A percentile compares a stretch with the other conserved stretches of the same genome.
phyloP scores from a whole-genome alignment of 2,888 invertebrate genomes.

The Erebia epiphron region DNA sequence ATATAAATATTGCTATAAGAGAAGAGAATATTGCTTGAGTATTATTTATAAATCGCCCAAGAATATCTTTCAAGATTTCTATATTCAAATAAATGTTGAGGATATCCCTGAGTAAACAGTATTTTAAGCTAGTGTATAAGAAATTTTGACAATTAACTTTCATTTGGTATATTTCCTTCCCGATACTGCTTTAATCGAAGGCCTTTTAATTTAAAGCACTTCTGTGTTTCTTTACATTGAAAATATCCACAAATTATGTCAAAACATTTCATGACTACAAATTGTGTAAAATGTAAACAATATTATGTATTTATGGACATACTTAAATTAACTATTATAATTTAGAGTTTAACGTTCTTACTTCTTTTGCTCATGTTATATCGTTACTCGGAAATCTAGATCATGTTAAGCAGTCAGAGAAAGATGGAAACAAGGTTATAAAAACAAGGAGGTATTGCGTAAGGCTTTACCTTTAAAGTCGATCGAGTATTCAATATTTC shows the following conservation, averaged over 20 bases:
- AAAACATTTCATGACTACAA: constrained; percentile 24
- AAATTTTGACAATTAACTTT: not conserved
- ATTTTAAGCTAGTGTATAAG: not conserved
- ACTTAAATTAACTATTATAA: constrained; percentile 18
- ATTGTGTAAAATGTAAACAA: constrained; percentile 26
- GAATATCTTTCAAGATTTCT: no score
- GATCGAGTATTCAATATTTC: not conserved
- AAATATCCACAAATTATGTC: constrained; percentile 28
- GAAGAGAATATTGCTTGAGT: no score
- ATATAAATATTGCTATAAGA: no score
- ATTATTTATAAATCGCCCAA: no score
- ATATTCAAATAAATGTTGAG: not conserved
- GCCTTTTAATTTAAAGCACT: not conserved
- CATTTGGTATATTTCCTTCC: not conserved
- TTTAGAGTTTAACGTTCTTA: not conserved
- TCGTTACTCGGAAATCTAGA: no score
- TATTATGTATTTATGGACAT: constrained; percentile 27
- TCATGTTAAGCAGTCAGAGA: not conserved
- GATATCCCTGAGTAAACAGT: not conserved
- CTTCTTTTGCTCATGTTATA: not conserved
- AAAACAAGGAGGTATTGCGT: not conserved
- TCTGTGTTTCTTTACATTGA: constrained; percentile 20
- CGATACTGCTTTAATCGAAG: not conserved
- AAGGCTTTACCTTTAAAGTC: not conserved
- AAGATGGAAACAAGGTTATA: not conserved